phyloP scores from a whole-genome alignment of 1,140 invertebrate species.

The Formica selysi region DNA sequence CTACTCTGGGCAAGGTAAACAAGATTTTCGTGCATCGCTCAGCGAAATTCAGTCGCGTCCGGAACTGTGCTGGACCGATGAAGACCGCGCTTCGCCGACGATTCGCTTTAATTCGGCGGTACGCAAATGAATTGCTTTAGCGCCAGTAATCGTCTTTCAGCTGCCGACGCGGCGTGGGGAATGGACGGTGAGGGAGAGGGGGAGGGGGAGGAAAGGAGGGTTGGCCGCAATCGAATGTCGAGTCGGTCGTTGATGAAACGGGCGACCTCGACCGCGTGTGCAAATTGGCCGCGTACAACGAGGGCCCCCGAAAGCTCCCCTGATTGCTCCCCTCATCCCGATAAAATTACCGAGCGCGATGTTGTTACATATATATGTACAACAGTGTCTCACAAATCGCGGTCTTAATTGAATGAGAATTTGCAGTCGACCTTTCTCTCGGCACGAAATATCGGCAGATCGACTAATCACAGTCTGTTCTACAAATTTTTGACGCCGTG shows the following conservation, averaged over 20 bases:
- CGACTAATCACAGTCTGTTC: not conserved
- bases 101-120: conserved; percentile 70
- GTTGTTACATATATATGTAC: not conserved
- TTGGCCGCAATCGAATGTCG: conserved; percentile 68
- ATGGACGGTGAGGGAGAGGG: too few species aligned
- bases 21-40: conserved; percentile 41
- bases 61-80: not conserved
- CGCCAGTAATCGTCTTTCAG: conserved; percentile 71
- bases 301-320: not conserved
- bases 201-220: conserved; percentile 34
- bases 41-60: conserved; percentile 34
- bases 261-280: not conserved
- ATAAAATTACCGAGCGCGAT: conserved; percentile 40
- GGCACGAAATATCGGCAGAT: not conserved
- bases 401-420: conserved; percentile 4
- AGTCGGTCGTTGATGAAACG: conserved; percentile 58
- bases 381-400: not conserved
- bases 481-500: not conserved
- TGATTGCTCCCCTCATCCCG: not conserved
- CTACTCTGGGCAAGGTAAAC: conserved; percentile 40
- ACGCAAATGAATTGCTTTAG: conserved; percentile 77
- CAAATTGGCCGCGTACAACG: conserved; percentile 32
- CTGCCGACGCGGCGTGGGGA: conserved; percentile 36
- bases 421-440: not conserved
- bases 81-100: not conserved